Evolutionary conservation across 2,113 vertebrate species (phyloP), one percentile per base, ranked within the genome.

Genomic region (Pterocles burchelli): DNA sequence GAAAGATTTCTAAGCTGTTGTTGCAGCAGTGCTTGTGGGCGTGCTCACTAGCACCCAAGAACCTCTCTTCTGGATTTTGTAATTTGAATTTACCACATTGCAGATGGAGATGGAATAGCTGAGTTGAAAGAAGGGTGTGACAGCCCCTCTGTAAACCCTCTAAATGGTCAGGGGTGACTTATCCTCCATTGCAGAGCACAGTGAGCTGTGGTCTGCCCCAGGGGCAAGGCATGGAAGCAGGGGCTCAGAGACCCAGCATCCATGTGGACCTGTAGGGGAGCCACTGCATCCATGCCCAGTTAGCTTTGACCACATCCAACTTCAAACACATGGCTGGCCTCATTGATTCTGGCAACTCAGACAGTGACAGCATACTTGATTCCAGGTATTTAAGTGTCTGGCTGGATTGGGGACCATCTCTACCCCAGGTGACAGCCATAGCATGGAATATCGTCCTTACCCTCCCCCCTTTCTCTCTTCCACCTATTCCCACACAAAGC

Each of bases 251-350:
- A 33, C 21, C 13, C 36, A 29, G 29, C 11, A 16, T 24, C 36
- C 13, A 0, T 52, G 19, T 52, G n/a, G 33, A 34, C 6, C 13
- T 10, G 11, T 0, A 3, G 13, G 12, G 31, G 9, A 20, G n/a
- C 14, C 41, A 3, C 21, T 17, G 68, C 26, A 6, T 14, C 38
- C 24, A 18, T 21, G 14, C 8, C 18, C 8, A 55, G 28, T 6
- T 12, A n/a, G 15, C 48, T 73, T 19, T 66, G 43, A 51, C 17
- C 33, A 57, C 38, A n/a, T 24, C 52, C 20, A 55, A 1, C 12
- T 20, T 58, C 72, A 54, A 14, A 28, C 54, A 59, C 11, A 13
- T 7, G 55, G 41, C 31, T 3, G 2, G n/a, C 17, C 67, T 79
- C 1, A 0, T 46, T 22, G 3, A 11, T 71, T 73, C 5, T 52